phyloP scores from a whole-genome alignment of 2,797 vertebrate species.

The Pampus argenteus region DNA sequence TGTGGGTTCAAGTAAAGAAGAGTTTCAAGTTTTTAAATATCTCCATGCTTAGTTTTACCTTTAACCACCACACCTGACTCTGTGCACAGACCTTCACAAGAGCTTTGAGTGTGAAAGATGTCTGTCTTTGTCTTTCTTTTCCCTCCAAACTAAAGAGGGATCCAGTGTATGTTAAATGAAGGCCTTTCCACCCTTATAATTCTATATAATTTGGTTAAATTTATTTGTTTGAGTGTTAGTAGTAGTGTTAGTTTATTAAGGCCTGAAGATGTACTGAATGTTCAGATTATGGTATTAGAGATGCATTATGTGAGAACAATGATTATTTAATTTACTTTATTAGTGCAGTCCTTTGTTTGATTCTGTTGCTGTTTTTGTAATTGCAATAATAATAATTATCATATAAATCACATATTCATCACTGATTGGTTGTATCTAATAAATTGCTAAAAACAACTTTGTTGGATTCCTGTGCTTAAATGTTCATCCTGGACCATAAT shows the following conservation, averaged over 20 bases:
- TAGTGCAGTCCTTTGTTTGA: too few species aligned
- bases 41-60: neutral
- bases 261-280: neutral
- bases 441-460: neutral
- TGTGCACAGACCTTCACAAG: neutral
- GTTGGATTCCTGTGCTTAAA: neutral
- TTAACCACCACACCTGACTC: neutral
- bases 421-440: neutral
- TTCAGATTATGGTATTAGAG: neutral
- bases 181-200: neutral
- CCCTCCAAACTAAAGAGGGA: neutral
- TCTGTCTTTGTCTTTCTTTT: neutral
- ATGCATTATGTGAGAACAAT: neutral
- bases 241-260: neutral
- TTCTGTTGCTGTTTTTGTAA: constrained; percentile 1
- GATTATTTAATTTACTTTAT: neutral
- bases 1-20: too few species aligned
- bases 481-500: neutral
- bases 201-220: neutral
- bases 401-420: neutral
- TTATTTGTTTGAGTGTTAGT: neutral
- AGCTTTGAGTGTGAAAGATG: neutral
- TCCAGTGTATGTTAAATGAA: neutral
- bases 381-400: neutral
- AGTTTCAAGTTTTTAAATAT: neutral